A percentile compares a stretch with the other conserved stretches of the same genome.
phyloP scores from a whole-genome alignment of 2,797 vertebrate species.

The Cryptoblepharus egeriae region DNA sequence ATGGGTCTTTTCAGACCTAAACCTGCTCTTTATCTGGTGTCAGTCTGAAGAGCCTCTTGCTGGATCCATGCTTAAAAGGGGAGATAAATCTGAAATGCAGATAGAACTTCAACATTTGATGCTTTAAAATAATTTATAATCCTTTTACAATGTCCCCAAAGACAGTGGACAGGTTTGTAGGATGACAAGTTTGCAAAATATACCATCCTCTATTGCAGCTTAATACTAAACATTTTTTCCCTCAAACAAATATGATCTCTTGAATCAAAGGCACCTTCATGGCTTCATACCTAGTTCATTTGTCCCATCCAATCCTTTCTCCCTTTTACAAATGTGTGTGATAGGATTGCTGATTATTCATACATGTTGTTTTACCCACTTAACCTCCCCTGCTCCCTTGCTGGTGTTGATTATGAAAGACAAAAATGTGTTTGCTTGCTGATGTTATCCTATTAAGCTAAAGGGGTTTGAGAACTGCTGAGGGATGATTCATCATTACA shows the following conservation, averaged over 20 bases:
- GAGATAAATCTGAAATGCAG: no score
- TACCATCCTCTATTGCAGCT: not conserved
- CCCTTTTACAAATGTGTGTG: not conserved
- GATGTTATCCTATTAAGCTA: slow-evolving; percentile 7
- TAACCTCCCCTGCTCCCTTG: not conserved
- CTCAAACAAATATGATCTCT: not conserved
- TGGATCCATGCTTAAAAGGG: no score
- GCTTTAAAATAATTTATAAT: not conserved
- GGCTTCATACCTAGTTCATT: not conserved
- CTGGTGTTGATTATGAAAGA: not conserved
- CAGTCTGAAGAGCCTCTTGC: no score
- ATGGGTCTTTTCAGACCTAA: no score
- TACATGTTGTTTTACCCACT: not conserved
- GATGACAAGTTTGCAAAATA: not conserved
- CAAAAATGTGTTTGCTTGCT: slow-evolving; percentile 9
- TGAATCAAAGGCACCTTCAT: not conserved
- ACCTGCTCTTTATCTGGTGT: no score
- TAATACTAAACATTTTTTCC: not conserved
- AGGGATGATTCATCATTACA: slow-evolving; percentile 26
- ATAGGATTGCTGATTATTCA: not conserved
- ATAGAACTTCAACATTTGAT: no score
- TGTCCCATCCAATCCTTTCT: not conserved
- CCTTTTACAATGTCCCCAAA: not conserved
- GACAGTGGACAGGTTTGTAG: not conserved
- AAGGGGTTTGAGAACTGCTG: slow-evolving; percentile 31